These are phyloP conservation scores for Ricordea florida DNA, from an alignment of 92 coral and sea anemone genomes.

Conservation along the genomic window DNA sequence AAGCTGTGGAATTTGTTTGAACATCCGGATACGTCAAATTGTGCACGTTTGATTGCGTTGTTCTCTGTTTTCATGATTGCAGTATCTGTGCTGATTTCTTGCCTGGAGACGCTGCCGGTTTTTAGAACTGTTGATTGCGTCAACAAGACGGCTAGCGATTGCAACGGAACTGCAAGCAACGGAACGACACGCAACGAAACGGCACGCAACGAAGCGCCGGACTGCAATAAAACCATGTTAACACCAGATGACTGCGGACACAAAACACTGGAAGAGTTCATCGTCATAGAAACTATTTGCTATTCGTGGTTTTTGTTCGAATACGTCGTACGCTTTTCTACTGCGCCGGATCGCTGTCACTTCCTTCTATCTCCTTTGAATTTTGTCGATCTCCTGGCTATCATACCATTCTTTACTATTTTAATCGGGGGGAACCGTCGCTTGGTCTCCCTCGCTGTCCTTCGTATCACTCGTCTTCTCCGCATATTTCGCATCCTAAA, in stretches of 20 bases:
- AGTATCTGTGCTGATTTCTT: conserved; percentile 72
- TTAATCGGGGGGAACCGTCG: conserved; percentile 73
- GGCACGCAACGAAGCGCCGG: background rate
- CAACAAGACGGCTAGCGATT: background rate
- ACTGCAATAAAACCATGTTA: background rate
- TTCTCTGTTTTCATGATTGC: conserved; percentile 82
- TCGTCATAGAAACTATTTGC: conserved; percentile 70
- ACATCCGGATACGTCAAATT: conserved; percentile 83
- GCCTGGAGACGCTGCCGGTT: conserved; percentile 73
- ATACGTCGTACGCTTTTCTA: conserved; percentile 76
- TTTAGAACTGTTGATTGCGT: conserved; percentile 52
- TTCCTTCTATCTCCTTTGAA: conserved; percentile 83
- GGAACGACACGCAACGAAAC: background rate
- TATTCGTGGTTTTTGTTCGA: conserved; percentile 89
- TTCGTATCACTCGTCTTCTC: conserved; percentile 74
- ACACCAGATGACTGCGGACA: conserved; percentile 8
- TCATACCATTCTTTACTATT: conserved; percentile 81
- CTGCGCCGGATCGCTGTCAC: conserved; percentile 79
- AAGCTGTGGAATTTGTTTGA: conserved; percentile 89
- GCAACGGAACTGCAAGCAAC: conserved; percentile 11
- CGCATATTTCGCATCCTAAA: conserved; percentile 88
- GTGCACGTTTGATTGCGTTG: conserved; percentile 72
- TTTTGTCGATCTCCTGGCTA: conserved; percentile 88
- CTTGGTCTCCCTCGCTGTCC: conserved; percentile 70
- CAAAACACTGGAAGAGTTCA: conserved; percentile 58